phyloP scores from a whole-genome alignment of 2,113 vertebrate species.

The Gnathonemus longibarbis region DNA sequence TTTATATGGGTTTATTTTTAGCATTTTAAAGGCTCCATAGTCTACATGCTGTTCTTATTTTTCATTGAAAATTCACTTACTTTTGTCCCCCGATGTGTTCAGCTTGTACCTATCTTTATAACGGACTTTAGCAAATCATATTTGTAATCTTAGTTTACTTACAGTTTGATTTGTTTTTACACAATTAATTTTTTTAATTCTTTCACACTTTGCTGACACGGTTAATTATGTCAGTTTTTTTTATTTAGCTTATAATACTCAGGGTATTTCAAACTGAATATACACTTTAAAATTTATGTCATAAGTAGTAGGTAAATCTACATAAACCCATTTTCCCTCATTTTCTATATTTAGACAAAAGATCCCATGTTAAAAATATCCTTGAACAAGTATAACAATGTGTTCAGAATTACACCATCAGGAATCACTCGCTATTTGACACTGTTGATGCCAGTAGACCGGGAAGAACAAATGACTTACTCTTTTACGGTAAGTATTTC shows the following conservation, averaged over 20 bases:
- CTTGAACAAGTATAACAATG: conserved; percentile 68
- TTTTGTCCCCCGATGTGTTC: neutral
- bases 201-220: neutral
- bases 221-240: neutral
- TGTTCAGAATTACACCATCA: conserved; percentile 74
- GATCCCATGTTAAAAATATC: conserved; percentile 83
- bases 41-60: neutral
- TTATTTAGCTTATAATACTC: neutral
- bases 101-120: neutral
- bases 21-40: neutral
- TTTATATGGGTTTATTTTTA: neutral
- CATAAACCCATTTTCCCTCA: neutral
- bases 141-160: neutral
- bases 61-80: neutral
- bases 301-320: neutral
- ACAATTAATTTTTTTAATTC: neutral
- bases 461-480: conserved; percentile 81
- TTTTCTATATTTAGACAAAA: conserved; percentile 58
- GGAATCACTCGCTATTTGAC: conserved; percentile 86
- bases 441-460: conserved; percentile 81
- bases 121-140: neutral
- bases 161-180: neutral
- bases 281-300: neutral
- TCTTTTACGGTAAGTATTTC: conserved; percentile 74
- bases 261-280: neutral